Percentiles rank a stretch among this genome's conserved stretches.
phyloP scores from a whole-genome alignment of 1,140 invertebrate genomes.

The Aphaenogaster rudis region DNA sequence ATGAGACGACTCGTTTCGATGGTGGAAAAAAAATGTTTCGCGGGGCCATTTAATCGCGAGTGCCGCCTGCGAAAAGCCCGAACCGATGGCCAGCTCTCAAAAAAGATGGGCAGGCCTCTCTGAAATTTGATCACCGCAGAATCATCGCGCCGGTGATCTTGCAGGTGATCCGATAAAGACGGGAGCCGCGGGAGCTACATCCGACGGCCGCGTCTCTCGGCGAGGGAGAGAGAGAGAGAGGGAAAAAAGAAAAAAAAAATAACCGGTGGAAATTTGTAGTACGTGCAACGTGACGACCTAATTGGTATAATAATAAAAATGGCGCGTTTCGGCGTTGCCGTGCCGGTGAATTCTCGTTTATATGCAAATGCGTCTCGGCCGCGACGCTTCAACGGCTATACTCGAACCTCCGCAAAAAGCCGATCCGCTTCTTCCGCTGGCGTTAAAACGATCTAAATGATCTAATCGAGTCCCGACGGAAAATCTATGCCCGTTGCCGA shows the following conservation, averaged over 20 bases:
- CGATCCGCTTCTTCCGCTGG: slow-evolving; percentile 50
- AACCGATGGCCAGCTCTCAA: background rate
- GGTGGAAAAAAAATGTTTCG: slow-evolving; percentile 40
- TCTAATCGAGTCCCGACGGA: slow-evolving; percentile 37
- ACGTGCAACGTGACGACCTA: slow-evolving; percentile 57
- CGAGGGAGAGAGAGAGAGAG: background rate
- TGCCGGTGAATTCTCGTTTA: slow-evolving; percentile 60
- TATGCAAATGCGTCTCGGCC: slow-evolving; percentile 56
- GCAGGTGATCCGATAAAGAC: slow-evolving; percentile 44
- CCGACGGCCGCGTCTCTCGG: background rate
- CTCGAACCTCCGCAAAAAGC: slow-evolving; percentile 42
- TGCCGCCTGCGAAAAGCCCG: slow-evolving; percentile 39
- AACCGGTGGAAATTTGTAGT: slow-evolving; percentile 53
- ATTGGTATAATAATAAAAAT: slow-evolving; percentile 64
- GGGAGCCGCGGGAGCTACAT: background rate
- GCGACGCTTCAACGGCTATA: slow-evolving; percentile 45
- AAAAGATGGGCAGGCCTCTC: slow-evolving; percentile 24
- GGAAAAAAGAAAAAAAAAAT: background rate
- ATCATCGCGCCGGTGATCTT: slow-evolving; percentile 22
- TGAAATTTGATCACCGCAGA: slow-evolving; percentile 36
- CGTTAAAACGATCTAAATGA: slow-evolving; percentile 53
- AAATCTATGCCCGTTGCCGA: slow-evolving; percentile 17
- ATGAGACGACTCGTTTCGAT: slow-evolving; percentile 53
- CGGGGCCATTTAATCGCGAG: slow-evolving; percentile 58
- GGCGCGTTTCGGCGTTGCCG: slow-evolving; percentile 56